Evolutionary conservation across 1,140 invertebrate genomes (phyloP).

Genomic region (Pemphigus obesinymphae): DNA sequence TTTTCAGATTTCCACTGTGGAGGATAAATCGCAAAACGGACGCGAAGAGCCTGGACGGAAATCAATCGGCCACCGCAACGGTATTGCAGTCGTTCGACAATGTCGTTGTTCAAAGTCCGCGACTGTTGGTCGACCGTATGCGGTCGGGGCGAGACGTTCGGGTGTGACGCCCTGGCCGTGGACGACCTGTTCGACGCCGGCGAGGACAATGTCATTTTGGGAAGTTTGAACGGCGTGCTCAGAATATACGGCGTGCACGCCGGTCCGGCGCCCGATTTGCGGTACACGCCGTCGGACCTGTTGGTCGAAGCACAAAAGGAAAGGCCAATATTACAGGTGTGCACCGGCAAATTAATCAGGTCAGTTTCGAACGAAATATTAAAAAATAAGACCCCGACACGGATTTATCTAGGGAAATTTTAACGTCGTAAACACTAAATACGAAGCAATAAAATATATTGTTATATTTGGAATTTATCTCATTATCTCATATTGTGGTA

Average conservation of each 20-base stretch:
- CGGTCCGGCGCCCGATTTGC: constrained; percentile 49
- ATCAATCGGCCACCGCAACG: no score
- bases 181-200: constrained; percentile 61
- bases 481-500: no score
- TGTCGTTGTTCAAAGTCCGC: constrained; percentile 76
- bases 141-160: constrained; percentile 60
- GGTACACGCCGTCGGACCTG: constrained; percentile 60
- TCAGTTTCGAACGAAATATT: constrained; percentile 53
- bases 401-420: no score
- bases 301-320: constrained; percentile 64
- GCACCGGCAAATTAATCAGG: constrained; percentile 67
- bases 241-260: constrained; percentile 58
- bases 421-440: no score
- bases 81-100: constrained; percentile 48
- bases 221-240: constrained; percentile 65
- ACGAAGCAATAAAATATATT: no score
- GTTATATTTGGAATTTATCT: no score
- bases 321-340: constrained; percentile 67
- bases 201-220: constrained; percentile 63
- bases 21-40: no score
- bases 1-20: no score
- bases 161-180: constrained; percentile 59
- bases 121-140: constrained; percentile 69
- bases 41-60: no score
- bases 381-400: no score